Percentiles rank a stretch among this genome's conserved stretches.
Evolutionary conservation across 1,140 invertebrate species (phyloP).

Genomic region (Zophobas atratus): DNA sequence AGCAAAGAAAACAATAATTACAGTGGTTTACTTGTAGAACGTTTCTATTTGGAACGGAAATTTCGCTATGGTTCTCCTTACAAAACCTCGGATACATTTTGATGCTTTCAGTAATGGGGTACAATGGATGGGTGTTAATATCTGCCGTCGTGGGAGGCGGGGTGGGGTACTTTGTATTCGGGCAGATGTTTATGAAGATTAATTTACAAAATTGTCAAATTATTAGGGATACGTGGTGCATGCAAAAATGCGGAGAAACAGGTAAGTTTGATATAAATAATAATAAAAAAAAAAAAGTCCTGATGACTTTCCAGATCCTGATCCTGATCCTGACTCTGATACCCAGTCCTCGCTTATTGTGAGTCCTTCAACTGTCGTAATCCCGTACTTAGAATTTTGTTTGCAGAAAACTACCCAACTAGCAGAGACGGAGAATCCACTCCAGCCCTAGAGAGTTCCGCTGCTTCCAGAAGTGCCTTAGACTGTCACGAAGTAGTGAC

Average conservation of each 20-base stretch:
- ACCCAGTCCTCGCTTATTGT: too few relatives aligned
- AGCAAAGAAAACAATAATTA: neutral
- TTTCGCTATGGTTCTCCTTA: conserved; percentile 63
- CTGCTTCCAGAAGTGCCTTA: conserved; percentile 37
- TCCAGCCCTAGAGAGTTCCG: conserved; percentile 34
- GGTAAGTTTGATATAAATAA: conserved; percentile 54
- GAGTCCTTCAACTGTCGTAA: neutral
- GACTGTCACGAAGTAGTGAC: conserved; percentile 34
- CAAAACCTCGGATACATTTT: conserved; percentile 81
- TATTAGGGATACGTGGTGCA: conserved; percentile 65
- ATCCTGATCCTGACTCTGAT: neutral
- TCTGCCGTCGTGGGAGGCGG: conserved; percentile 84
- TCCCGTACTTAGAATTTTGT: neutral
- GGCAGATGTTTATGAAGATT: conserved; percentile 66
- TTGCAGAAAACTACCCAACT: conserved; percentile 31
- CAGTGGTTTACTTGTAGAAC: conserved; percentile 56
- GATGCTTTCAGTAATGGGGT: conserved; percentile 94
- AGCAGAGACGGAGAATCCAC: conserved; percentile 50
- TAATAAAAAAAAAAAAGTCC: conserved; percentile 11
- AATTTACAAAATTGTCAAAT: conserved; percentile 67
- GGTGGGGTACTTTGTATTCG: conserved; percentile 78
- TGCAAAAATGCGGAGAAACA: conserved; percentile 62
- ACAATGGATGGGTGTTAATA: conserved; percentile 86
- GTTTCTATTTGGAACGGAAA: conserved; percentile 60
- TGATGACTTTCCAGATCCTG: neutral